Evolutionary conservation across 2,113 vertebrate genomes (phyloP), one percentile per base, ranked within the genome.

Genomic region (Actinemys pallida): DNA sequence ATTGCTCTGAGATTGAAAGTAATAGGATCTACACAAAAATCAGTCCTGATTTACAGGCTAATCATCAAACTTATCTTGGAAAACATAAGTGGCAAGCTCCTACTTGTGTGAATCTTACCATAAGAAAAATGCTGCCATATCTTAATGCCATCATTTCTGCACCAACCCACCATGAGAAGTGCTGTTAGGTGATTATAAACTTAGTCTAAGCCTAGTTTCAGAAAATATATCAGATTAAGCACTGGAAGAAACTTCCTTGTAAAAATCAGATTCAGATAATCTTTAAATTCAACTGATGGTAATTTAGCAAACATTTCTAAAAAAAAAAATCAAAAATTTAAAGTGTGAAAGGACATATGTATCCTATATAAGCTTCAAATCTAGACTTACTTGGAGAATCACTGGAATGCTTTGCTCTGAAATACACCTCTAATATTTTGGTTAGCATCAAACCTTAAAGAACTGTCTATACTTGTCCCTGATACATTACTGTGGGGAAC

Each of bases 41-140:
- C 95, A 27, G 96, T 98, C 92, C 90, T 98, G 82, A 98, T 97
- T 98, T 98, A 96, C 93, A 97, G 97, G 79, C 97, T 97, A 97
- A 98, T 97, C 93, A 97, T 94, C 92, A 97, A 97, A 97, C 92
- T 95, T 98, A 90, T 94, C 93, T 96, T 96, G 86, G 86, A 96
- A 97, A 98, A 93, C 53, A 14, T 95, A 97, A 97, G 83, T 97
- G 91, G 93, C 89, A 95, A 95, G 59, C 87, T 97, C 84, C 94
- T 89, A 91, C 93, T 96, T 96, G 65, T 96, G 87, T 96, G 93
- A 94, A 94, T 96, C 97, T 97, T 97, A 92, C 89, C 56, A 88
- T 88, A 95, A 97, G 94, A 97, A 98, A 97, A 97, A 97, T 97
- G 69, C 56, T 92, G 50, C 96, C 84, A 92, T 92, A 88, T 94